Percentiles rank a stretch among this genome's conserved stretches.
Evolutionary conservation across 2,113 vertebrate species (phyloP).

Genomic region (Neolamprologus falcicula): DNA sequence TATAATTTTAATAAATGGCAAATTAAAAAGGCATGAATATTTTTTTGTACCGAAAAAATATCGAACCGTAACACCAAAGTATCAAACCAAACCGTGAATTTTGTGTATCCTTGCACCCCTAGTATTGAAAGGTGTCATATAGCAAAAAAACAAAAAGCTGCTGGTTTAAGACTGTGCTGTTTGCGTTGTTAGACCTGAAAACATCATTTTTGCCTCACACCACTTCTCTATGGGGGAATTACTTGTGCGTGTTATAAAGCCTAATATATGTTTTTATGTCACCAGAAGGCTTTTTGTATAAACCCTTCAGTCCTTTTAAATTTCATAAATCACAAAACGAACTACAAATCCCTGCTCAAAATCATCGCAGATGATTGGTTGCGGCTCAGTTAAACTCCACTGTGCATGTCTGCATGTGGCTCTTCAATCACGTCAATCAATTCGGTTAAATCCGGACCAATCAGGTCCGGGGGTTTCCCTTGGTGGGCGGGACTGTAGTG

Average conservation of each 20-base stretch:
- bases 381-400: not conserved
- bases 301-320: not conserved
- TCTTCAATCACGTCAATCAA: not conserved
- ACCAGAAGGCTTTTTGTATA: not conserved
- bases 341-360: not conserved
- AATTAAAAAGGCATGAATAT: too few relatives aligned
- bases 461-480: not conserved
- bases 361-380: not conserved
- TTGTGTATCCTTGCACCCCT: not conserved
- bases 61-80: too few relatives aligned
- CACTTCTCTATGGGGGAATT: not conserved
- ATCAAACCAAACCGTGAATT: not conserved
- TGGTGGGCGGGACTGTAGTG: slow-evolving; percentile 28
- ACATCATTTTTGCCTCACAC: not conserved
- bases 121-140: not conserved
- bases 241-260: not conserved
- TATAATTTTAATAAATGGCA: too few relatives aligned
- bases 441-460: not conserved
- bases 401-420: not conserved
- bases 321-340: not conserved
- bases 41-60: too few relatives aligned
- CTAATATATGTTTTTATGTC: not conserved
- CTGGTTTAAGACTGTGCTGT: not conserved
- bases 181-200: not conserved
- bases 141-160: not conserved